phyloP scores from a whole-genome alignment of 92 coral and sea anemone species.

The Meandrina meandrites region DNA sequence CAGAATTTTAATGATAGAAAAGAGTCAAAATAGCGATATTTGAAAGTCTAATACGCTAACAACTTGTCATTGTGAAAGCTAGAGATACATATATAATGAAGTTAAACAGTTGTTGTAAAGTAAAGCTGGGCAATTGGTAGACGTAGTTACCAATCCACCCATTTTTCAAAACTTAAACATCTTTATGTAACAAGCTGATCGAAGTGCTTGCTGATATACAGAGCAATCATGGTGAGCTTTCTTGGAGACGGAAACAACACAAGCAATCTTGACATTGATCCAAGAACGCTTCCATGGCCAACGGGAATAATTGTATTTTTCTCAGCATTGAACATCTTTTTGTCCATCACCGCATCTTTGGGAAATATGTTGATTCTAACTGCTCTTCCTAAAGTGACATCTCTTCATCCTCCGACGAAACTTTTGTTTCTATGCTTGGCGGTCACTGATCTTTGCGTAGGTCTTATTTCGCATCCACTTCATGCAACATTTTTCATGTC shows the following conservation, averaged over 20 bases:
- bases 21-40: background rate
- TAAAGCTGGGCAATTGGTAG: too few species aligned
- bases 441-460: background rate
- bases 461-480: background rate
- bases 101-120: too few species aligned
- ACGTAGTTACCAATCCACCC: background rate
- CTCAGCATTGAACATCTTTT: background rate
- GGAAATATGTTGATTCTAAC: constrained; percentile 5
- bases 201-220: background rate
- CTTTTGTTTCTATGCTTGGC: background rate
- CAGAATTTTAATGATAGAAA: background rate
- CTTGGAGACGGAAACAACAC: background rate
- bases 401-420: background rate
- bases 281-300: background rate
- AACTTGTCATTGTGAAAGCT: background rate
- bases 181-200: background rate
- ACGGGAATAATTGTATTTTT: background rate
- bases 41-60: background rate
- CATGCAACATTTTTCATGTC: background rate
- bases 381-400: background rate
- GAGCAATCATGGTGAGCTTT: too few species aligned
- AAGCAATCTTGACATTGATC: background rate
- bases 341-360: constrained; percentile 8
- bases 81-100: too few species aligned
- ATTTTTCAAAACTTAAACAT: background rate